Evolutionary conservation across 1,140 invertebrate genomes (phyloP), one percentile per base, ranked within the genome.

Genomic region (Cydia strobilella): DNA sequence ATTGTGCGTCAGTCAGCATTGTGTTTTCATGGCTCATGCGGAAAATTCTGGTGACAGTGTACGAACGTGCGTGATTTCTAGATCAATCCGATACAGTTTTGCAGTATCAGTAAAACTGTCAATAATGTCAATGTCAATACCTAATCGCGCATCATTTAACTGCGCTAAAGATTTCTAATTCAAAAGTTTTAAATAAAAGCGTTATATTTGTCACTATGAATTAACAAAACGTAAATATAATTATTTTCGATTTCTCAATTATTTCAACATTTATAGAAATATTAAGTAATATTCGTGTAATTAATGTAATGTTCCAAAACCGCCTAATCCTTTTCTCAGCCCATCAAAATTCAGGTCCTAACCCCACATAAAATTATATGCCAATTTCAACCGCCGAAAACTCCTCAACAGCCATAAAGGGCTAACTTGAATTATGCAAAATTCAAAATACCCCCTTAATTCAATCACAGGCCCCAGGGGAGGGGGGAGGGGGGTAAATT

Each of bases 391-490:
- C 35, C 65, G 31, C 31, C 65, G 54, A 69, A 69, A 69, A 69
- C 65, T 69, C 65, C 25, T 35, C 76, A 59, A 78, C 77, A 75
- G 79, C 82, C 81, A 77, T 83, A 87, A 90, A 91, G 90, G 88
- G 88, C 84, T 88, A 88, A 87, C 85, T 81, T 90, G 85, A 90
- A 88, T 90, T 89, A 90, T 91, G 90, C 88, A 88, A 90, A 91
- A 90, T 90, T 89, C 86, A 87, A 90, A 92, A 90, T 90, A 90
- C 85, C 82, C 86, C 86, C 86, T 90, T 90, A 90, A 92, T 92
- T 91, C 90, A 92, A 92, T 91, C 85, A 87, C 74, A 74, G 74
- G 82, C 86, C 89, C 80, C 79, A 66, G 80, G 84, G 77, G 75
- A 69, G 74, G 63, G 72, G 79, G 79, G 82, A 76, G 72, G 72